Conservation (phyloP, 2,888 invertebrate genomes). For the Falcaria lacertinaria region DNA sequence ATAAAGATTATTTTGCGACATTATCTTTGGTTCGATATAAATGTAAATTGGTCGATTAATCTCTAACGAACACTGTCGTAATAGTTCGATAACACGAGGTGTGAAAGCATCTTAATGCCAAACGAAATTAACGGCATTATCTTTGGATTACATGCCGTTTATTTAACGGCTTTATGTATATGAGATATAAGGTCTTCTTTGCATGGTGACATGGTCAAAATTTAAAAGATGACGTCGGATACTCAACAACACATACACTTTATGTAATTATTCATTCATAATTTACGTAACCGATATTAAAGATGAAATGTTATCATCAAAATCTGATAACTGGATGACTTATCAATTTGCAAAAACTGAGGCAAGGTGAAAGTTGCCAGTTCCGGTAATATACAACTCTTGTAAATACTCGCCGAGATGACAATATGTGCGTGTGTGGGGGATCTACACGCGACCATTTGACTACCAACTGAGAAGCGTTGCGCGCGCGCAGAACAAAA, state of each 20-base stretch:
- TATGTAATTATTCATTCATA: too few relatives aligned
- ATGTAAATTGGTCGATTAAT: conserved; percentile 16
- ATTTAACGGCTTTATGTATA: too few relatives aligned
- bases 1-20: not conserved
- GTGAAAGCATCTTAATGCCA: conserved; percentile 47
- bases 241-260: too few relatives aligned
- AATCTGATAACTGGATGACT: conserved; percentile 34
- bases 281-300: conserved; percentile 29
- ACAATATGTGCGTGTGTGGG: conserved; percentile 51
- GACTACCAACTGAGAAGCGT: conserved; percentile 43
- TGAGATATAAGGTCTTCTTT: too few relatives aligned
- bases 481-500: conserved; percentile 48
- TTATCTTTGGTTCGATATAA: conserved; percentile 1
- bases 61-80: conserved; percentile 37
- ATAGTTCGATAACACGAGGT: conserved; percentile 49
- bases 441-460: conserved; percentile 53
- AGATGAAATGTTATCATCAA: too few relatives aligned
- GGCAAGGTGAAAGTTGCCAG: conserved; percentile 67
- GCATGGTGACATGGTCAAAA: too few relatives aligned
- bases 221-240: too few relatives aligned
- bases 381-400: conserved; percentile 72
- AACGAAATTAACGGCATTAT: conserved; percentile 27
- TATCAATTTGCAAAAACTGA: conserved; percentile 49
- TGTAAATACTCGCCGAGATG: conserved; percentile 47
- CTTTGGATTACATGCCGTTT: too few relatives aligned